Evolutionary conservation across 1,140 invertebrate species (phyloP).

Genomic region (Chrysopa pallens): DNA sequence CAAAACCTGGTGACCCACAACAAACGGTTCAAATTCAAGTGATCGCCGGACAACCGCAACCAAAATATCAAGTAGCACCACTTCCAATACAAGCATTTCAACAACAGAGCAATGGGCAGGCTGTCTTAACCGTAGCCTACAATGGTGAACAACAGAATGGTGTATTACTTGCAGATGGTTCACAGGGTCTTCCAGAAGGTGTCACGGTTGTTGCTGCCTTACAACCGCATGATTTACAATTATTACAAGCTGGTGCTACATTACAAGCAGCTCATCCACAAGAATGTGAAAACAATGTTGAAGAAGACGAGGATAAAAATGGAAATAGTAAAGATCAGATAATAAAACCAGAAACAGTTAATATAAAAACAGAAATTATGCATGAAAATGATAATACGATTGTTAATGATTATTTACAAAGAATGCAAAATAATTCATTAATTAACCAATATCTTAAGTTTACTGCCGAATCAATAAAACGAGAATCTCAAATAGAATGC

Average conservation of each 20-base stretch:
- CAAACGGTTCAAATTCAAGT: slow-evolving; percentile 56
- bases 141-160: slow-evolving; percentile 32
- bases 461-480: slow-evolving; percentile 32
- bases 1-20: slow-evolving; percentile 52
- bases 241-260: slow-evolving; percentile 18
- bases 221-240: slow-evolving; percentile 44
- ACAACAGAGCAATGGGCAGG: slow-evolving; percentile 33
- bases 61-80: slow-evolving; percentile 48
- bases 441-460: slow-evolving; percentile 39
- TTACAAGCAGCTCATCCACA: slow-evolving; percentile 15
- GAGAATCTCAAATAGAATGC: slow-evolving; percentile 15
- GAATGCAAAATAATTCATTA: slow-evolving; percentile 20
- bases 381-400: slow-evolving; percentile 8
- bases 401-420: slow-evolving; percentile 25
- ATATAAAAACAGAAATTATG: slow-evolving; percentile 30
- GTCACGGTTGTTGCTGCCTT: slow-evolving; percentile 42
- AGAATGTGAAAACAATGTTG: slow-evolving; percentile 4
- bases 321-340: slow-evolving; percentile 18
- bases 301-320: slow-evolving; percentile 8
- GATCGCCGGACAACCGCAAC: slow-evolving; percentile 27
- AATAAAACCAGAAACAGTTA: slow-evolving; percentile 25
- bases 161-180: slow-evolving; percentile 27
- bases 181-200: slow-evolving; percentile 33
- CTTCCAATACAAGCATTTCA: slow-evolving; percentile 42
- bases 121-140: slow-evolving; percentile 53